Evolutionary conservation across 2,888 invertebrate species (phyloP).

Genomic region (Spicauda simplicius): DNA sequence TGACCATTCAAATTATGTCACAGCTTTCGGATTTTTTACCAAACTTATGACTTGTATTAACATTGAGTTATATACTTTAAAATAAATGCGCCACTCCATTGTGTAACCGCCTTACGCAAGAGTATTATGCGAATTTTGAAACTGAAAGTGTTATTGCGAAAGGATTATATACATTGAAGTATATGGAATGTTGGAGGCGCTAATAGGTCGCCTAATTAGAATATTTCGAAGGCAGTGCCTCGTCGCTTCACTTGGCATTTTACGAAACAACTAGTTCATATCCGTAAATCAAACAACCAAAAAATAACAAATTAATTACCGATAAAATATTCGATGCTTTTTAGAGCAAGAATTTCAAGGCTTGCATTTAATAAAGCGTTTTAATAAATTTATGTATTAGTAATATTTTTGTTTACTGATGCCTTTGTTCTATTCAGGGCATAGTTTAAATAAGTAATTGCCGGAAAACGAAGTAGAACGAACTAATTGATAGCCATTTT

Average conservation of each 20-base stretch:
- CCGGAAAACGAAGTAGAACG: constrained; percentile 24
- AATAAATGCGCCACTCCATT: constrained; percentile 37
- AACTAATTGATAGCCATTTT: constrained; percentile 10
- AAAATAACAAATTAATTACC: not conserved
- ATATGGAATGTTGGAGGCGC: constrained; percentile 51
- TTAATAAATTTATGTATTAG: constrained; percentile 5
- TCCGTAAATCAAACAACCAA: not conserved
- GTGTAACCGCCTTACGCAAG: constrained; percentile 49
- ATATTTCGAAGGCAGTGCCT: constrained; percentile 41
- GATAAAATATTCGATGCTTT: not conserved
- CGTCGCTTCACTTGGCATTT: constrained; percentile 14
- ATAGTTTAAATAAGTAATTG: constrained; percentile 29
- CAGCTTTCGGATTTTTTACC: constrained; percentile 33
- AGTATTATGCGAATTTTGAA: constrained; percentile 53
- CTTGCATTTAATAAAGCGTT: not conserved
- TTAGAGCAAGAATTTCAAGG: constrained; percentile 8
- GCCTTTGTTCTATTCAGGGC: constrained; percentile 30
- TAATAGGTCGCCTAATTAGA: constrained; percentile 57
- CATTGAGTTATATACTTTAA: constrained; percentile 34
- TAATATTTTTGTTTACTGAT: constrained; percentile 5
- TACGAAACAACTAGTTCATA: not conserved
- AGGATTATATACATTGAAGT: constrained; percentile 43
- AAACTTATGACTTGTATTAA: constrained; percentile 31
- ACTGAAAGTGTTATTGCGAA: constrained; percentile 57
- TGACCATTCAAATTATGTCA: constrained; percentile 34